Base-by-base conservation (phyloP, 92 coral and sea anemone species). In the Parazoanthus swiftii region DNA sequence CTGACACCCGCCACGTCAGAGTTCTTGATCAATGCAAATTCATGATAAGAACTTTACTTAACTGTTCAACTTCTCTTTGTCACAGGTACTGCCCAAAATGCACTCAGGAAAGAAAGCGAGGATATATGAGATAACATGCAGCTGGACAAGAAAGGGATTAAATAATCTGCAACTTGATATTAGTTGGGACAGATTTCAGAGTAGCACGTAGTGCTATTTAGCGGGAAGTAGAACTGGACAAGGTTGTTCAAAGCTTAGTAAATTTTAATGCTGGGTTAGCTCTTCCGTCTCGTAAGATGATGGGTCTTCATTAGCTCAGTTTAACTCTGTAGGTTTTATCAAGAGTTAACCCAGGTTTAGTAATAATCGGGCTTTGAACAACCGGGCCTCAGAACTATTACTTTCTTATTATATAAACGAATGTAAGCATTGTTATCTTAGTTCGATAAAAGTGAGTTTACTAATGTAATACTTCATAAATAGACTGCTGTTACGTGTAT, bases 51-150 rank as follows among this genome's bases (percentile, higher is more conserved):
- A 23, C 50, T 26, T 9, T 72, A 26, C 18, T 11, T 29, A 46
- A 68, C 48, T 2, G 1, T 20, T 74, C 35, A 66, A 8, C 36
- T 54, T 5, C 80, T 48, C 51, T 14, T 85, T 29, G 43, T 37
- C 78, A 13, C 66, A 97, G 99, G 99, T 97, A 95, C 89, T 97
- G 99, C 85, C 99, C 99, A 80, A 92, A 94, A 80, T 97, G 99
- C 81, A 92, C 93, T 35, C 94, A 93, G 63, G 98, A 97, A 85
- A 90, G 99, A 56, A 95, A 97, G 89, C 92, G 94, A 72, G 96
- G 94, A 70, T 86, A 90, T 75, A 81, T 72, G 48, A 89, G 88
- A 54, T 86, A 86, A 80, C 76, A 68, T 71, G 89, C 80, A 39
- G 51, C 80, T 76, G 39, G 66, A 14, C 59, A 54, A 63, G 26